These are phyloP conservation scores for Meteorus cinctellus DNA, from an alignment of 2,888 invertebrate genomes.

Conservation along the genomic window DNA sequence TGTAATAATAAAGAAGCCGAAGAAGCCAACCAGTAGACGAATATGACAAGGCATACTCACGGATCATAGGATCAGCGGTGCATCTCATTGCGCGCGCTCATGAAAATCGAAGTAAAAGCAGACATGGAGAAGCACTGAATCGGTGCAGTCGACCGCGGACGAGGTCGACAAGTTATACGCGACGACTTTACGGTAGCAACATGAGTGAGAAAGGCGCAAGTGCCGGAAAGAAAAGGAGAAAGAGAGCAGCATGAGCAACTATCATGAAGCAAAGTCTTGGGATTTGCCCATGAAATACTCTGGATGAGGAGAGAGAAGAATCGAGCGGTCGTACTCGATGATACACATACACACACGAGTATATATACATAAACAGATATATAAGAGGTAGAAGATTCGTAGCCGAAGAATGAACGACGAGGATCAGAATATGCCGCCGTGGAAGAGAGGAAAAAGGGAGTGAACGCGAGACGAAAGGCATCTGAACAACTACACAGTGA, in stretches of 20 bases:
- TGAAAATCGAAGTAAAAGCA: constrained; percentile 19
- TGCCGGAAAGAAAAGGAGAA: neutral
- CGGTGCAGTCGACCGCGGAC: constrained; percentile 9
- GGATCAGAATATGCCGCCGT: constrained; percentile 28
- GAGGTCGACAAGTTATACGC: constrained; percentile 36
- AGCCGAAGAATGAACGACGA: constrained; percentile 26
- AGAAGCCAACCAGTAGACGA: neutral
- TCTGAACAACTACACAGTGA: neutral
- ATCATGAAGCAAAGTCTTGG: constrained; percentile 24
- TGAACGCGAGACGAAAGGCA: constrained; percentile 30
- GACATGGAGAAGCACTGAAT: constrained; percentile 19
- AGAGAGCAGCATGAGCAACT: constrained; percentile 1
- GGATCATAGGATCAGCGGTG: constrained; percentile 36
- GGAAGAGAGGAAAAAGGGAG: constrained; percentile 43
- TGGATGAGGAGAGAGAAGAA: constrained; percentile 22
- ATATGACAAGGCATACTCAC: constrained; percentile 24
- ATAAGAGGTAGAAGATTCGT: constrained; percentile 20
- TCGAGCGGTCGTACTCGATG: constrained; percentile 3
- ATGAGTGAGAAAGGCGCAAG: constrained; percentile 36
- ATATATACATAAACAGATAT: neutral
- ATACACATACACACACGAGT: neutral
- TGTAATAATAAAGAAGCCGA: constrained; percentile 7
- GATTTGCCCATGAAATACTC: constrained; percentile 44
- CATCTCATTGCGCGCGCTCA: constrained; percentile 28
- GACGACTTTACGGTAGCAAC: constrained; percentile 42